These are phyloP conservation scores for Serrognathus titanus DNA, from an alignment of 2,888 invertebrate species.

Conservation along the genomic window DNA sequence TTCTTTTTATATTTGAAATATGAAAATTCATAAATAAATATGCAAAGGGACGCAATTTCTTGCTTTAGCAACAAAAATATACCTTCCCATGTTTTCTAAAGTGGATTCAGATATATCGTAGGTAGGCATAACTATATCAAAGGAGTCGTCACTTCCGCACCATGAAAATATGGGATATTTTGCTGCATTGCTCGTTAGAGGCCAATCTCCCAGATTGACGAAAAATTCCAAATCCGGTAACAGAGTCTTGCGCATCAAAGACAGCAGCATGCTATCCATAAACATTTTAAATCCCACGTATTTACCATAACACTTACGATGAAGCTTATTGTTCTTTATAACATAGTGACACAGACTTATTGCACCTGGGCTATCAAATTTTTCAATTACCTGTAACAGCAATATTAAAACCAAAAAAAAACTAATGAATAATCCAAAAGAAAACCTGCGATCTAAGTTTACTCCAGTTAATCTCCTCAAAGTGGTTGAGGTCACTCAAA, in stretches of 20 bases:
- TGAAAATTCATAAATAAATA: background rate
- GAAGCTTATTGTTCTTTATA: constrained; percentile 76
- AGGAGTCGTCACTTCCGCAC: constrained; percentile 85
- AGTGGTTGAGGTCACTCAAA: constrained; percentile 64
- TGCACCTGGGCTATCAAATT: constrained; percentile 74
- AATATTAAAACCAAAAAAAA: background rate
- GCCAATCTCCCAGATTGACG: constrained; percentile 95
- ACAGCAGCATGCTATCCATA: constrained; percentile 81
- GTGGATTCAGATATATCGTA: constrained; percentile 93
- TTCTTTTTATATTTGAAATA: too few species aligned
- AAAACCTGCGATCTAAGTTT: constrained; percentile 51
- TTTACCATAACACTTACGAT: constrained; percentile 88
- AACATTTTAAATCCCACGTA: constrained; percentile 96
- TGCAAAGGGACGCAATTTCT: background rate
- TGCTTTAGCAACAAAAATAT: constrained; percentile 25
- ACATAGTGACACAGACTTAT: constrained; percentile 89
- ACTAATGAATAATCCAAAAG: background rate
- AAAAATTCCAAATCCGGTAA: constrained; percentile 89
- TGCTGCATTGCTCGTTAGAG: constrained; percentile 58
- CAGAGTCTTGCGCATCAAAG: constrained; percentile 72
- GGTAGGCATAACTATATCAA: constrained; percentile 91
- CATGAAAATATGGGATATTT: constrained; percentile 88
- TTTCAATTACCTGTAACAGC: constrained; percentile 51
- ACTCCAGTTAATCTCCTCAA: constrained; percentile 68
- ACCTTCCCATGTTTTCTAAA: constrained; percentile 91